A percentile compares a stretch with the other conserved stretches of the same genome.
Conservation (phyloP, 2,113 vertebrate genomes). For the Albula goreensis region DNA sequence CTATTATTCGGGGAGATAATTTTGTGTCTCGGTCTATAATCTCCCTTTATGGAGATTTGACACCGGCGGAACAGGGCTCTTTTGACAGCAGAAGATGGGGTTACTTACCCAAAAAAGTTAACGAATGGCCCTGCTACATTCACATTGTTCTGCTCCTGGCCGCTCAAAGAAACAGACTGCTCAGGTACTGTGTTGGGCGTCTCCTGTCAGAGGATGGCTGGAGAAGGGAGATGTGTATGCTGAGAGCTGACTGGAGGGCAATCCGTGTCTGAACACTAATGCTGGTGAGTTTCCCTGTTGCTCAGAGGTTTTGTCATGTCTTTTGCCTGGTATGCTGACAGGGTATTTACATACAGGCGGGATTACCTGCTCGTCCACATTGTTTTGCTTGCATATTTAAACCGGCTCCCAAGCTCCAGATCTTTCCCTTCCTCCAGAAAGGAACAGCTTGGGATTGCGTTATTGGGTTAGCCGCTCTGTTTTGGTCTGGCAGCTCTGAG, state of each 20-base stretch:
- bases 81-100: no score
- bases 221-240: not conserved
- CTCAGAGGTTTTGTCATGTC: not conserved
- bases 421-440: not conserved
- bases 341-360: not conserved
- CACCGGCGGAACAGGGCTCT: no score
- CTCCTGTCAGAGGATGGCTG: not conserved
- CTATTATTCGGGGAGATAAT: not conserved
- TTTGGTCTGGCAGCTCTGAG: not conserved
- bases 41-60: not conserved
- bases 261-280: not conserved
- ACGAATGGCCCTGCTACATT: not conserved
- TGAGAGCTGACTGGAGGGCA: not conserved
- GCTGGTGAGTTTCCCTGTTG: not conserved
- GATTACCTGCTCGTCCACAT: not conserved
- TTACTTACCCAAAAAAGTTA: not conserved
- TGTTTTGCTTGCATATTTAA: slow-evolving; percentile 2
- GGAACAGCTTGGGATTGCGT: not conserved
- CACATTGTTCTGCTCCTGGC: not conserved
- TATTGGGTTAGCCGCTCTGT: not conserved
- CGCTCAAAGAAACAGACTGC: not conserved
- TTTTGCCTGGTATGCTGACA: not conserved
- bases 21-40: not conserved
- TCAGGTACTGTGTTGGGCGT: not conserved
- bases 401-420: not conserved